A percentile compares a stretch with the other conserved stretches of the same genome.
phyloP scores from a whole-genome alignment of 2,888 invertebrate species.

The Nysson spinosus region DNA sequence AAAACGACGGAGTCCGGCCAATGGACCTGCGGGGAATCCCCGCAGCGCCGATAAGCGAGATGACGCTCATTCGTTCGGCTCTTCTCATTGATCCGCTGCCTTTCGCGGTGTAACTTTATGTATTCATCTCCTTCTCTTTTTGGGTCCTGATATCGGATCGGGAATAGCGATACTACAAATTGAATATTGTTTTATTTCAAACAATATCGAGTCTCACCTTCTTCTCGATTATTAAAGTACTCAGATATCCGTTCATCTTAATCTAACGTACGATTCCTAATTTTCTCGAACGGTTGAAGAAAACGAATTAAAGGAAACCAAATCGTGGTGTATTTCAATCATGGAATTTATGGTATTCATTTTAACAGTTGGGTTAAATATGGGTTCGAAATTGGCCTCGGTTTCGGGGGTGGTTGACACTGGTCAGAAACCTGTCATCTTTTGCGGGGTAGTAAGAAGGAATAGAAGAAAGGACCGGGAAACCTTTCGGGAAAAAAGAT shows the following conservation, averaged over 20 bases:
- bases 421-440: slow-evolving; percentile 34
- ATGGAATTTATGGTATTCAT: no score
- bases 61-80: slow-evolving; percentile 37
- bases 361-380: background rate
- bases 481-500: slow-evolving; percentile 54
- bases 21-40: slow-evolving; percentile 28
- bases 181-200: no score
- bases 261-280: no score
- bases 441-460: slow-evolving; percentile 18
- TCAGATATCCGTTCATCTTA: no score
- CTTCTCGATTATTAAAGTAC: no score
- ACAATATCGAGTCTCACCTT: no score
- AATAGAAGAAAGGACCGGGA: slow-evolving; percentile 17
- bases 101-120: slow-evolving; percentile 19
- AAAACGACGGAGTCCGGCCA: slow-evolving; percentile 13
- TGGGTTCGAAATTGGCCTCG: background rate
- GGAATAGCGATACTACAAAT: no score
- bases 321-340: no score
- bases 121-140: slow-evolving; percentile 27
- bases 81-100: slow-evolving; percentile 27
- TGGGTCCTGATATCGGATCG: no score
- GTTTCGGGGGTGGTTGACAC: slow-evolving; percentile 12
- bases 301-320: no score
- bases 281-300: no score
- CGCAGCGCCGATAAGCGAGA: slow-evolving; percentile 34